A percentile compares a stretch with the other conserved stretches of the same genome.
Conservation (phyloP, 2,113 vertebrate genomes). For the Pyrgilauda ruficollis region DNA sequence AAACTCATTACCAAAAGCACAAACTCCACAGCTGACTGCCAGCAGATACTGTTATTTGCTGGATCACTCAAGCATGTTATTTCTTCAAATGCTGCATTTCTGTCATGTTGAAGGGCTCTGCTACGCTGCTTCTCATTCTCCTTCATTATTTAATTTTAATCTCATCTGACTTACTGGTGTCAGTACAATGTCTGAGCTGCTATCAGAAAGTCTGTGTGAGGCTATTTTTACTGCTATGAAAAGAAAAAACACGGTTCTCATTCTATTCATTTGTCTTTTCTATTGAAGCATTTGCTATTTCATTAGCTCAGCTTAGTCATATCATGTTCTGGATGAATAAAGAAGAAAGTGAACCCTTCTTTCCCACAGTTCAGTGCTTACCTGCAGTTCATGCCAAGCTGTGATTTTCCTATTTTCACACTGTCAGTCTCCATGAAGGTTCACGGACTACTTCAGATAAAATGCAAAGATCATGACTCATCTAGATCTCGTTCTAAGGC, state of each 20-base stretch:
- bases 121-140: not conserved
- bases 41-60: not conserved
- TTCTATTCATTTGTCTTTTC: not conserved
- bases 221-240: not conserved
- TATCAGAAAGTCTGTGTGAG: not conserved
- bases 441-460: not conserved
- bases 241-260: not conserved
- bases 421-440: not conserved
- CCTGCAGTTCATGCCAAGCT: not conserved
- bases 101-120: not conserved
- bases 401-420: not conserved
- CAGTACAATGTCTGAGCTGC: not conserved
- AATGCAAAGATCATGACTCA: not conserved
- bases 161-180: not conserved
- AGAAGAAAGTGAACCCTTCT: not conserved
- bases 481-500: not conserved
- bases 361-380: not conserved
- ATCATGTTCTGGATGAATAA: not conserved
- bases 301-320: not conserved
- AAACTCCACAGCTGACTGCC: not conserved
- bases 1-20: constrained; percentile 9
- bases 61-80: not conserved
- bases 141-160: constrained; percentile 20
- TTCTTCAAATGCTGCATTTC: not conserved
- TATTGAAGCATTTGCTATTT: not conserved